Evolutionary conservation across 2,113 vertebrate genomes (phyloP).

Genomic region (Myrmecophaga tridactyla): DNA sequence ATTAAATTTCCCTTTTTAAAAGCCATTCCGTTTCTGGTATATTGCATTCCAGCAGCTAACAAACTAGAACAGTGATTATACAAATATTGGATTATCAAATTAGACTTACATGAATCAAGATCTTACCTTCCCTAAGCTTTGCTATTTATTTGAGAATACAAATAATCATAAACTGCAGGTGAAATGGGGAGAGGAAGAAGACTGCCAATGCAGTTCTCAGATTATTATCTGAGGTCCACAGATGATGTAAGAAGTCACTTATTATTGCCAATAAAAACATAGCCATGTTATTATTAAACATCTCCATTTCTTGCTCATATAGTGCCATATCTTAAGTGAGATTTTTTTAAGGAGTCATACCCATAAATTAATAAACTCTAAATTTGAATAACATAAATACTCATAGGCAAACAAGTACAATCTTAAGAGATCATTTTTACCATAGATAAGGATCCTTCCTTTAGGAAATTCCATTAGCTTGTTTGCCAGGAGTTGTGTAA

Average conservation of each 20-base stretch:
- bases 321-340: not conserved
- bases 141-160: not conserved
- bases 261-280: too few species aligned
- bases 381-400: not conserved
- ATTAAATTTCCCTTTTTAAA: too few species aligned
- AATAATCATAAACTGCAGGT: not conserved
- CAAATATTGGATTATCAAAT: not conserved
- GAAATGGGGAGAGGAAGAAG: not conserved
- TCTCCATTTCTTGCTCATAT: not conserved
- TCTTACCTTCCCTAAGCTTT: not conserved
- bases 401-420: not conserved
- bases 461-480: not conserved
- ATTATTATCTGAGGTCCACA: too few species aligned
- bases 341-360: rapidly evolving
- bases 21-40: too few species aligned
- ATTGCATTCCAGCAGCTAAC: too few species aligned
- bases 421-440: not conserved
- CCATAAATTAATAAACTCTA: not conserved
- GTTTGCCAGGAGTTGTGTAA: not conserved
- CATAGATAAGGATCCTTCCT: not conserved
- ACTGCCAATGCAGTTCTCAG: not conserved
- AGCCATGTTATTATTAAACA: not conserved
- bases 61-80: too few species aligned
- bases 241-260: not conserved
- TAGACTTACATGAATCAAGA: not conserved